phyloP scores from a whole-genome alignment of 2,888 invertebrate species.

The Drosophila falleni region DNA sequence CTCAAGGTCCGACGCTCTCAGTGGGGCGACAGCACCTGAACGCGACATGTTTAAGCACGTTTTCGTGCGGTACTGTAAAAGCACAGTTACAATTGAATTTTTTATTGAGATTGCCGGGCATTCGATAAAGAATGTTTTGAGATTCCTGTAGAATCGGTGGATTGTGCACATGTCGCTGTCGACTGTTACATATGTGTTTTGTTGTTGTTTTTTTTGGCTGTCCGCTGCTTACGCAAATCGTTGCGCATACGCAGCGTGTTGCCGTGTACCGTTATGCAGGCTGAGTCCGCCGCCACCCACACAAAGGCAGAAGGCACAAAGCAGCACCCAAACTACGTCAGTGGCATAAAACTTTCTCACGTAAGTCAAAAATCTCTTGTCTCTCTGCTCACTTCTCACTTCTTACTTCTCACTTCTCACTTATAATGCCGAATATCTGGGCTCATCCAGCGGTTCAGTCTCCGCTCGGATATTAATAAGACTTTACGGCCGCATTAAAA shows the following conservation, averaged over 20 bases:
- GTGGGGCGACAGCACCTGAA: conserved; percentile 55
- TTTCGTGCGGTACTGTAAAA: conserved; percentile 31
- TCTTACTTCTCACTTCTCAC: conserved; percentile 19
- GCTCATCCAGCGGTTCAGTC: conserved; percentile 33
- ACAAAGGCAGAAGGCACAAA: conserved; percentile 1
- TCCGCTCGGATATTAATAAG: conserved; percentile 40
- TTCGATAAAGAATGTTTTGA: conserved; percentile 25
- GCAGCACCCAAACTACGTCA: conserved; percentile 62
- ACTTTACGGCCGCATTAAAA: conserved; percentile 39
- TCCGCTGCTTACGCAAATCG: conserved; percentile 64
- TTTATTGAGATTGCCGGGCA: conserved; percentile 32
- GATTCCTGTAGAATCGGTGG: conserved; percentile 38
- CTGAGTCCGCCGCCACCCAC: conserved; percentile 24
- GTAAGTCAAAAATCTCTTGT: conserved; percentile 70
- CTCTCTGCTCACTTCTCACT: conserved; percentile 8
- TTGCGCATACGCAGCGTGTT: conserved; percentile 57
- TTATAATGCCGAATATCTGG: conserved; percentile 18
- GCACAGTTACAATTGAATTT: conserved; percentile 47
- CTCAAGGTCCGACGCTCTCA: conserved; percentile 35
- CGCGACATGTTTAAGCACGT: conserved; percentile 65
- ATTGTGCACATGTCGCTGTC: conserved; percentile 49
- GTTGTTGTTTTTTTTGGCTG: conserved; percentile 18
- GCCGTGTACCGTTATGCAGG: conserved; percentile 52
- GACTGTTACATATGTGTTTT: too few relatives aligned
- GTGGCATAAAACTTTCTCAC: conserved; percentile 74